These are phyloP conservation scores for Hypomesus transpacificus DNA, from an alignment of 2,113 vertebrate genomes.

Conservation along the genomic window DNA sequence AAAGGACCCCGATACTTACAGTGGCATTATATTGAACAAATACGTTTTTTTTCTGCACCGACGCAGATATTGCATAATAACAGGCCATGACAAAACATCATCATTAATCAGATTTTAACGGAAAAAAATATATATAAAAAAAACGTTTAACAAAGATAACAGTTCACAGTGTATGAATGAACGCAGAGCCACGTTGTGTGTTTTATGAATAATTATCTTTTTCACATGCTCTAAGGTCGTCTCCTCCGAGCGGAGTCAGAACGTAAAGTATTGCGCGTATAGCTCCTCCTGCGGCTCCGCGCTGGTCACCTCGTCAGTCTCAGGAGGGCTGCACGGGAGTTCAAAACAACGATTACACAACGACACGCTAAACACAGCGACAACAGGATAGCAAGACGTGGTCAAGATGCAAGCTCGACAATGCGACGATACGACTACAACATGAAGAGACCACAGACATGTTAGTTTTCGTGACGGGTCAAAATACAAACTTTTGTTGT, in stretches of 20 bases:
- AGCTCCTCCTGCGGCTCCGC: slow-evolving; percentile 49
- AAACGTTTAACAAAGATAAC: neutral
- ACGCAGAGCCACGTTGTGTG: slow-evolving; percentile 27
- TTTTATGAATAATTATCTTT: slow-evolving; percentile 1
- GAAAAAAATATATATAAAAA: neutral
- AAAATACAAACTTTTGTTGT: too few species aligned
- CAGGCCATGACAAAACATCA: slow-evolving; percentile 6
- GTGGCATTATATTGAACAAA: neutral
- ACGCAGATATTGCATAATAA: slow-evolving; percentile 30
- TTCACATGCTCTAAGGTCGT: slow-evolving; percentile 5
- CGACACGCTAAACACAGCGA: neutral
- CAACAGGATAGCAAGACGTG: too few species aligned
- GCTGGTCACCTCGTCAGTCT: slow-evolving; percentile 41
- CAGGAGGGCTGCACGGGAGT: slow-evolving; percentile 66
- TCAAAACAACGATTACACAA: slow-evolving; percentile 1
- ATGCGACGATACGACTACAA: too few species aligned
- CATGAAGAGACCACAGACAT: too few species aligned
- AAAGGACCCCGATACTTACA: neutral
- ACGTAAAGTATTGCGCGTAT: slow-evolving; percentile 65
- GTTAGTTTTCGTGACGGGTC: too few species aligned
- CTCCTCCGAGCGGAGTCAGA: slow-evolving; percentile 44
- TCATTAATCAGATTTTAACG: slow-evolving; percentile 10
- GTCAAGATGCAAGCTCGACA: too few species aligned
- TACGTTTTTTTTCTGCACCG: neutral
- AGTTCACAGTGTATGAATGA: slow-evolving; percentile 57